Conservation (phyloP, 2,888 invertebrate genomes). For the Bugulina stolonifera region DNA sequence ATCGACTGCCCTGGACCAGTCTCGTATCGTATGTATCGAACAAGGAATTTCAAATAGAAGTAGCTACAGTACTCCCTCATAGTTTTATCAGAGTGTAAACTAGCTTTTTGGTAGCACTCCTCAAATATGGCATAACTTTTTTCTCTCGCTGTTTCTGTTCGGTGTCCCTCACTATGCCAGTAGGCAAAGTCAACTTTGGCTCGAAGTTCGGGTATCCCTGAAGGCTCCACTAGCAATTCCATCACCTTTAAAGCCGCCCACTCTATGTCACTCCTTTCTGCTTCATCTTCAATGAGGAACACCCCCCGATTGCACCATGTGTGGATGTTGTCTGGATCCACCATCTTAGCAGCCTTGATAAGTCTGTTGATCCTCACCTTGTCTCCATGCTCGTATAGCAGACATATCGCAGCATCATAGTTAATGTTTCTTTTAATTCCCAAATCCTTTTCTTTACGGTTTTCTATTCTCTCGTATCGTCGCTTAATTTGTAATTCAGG, state of each 20-base stretch:
- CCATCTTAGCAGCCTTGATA: not conserved
- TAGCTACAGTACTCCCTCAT: not conserved
- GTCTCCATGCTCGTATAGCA: not conserved
- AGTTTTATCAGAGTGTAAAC: not conserved
- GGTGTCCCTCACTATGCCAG: not conserved
- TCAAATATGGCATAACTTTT: not conserved
- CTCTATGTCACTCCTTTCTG: not conserved
- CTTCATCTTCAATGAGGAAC: not conserved
- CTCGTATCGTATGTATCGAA: not conserved
- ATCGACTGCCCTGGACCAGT: too few species aligned
- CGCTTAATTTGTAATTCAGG: not conserved
- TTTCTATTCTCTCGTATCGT: not conserved
- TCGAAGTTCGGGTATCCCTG: not conserved
- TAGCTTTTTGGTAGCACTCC: not conserved
- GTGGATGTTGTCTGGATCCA: not conserved
- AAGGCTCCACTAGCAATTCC: not conserved
- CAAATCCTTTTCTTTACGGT: not conserved
- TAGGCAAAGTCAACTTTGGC: conserved; percentile 15
- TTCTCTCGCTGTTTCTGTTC: not conserved
- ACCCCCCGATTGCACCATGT: not conserved
- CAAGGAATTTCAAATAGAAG: not conserved
- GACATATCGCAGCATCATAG: conserved; percentile 18
- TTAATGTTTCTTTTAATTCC: not conserved
- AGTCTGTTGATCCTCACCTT: not conserved
- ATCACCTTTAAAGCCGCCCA: not conserved